Evolutionary conservation across 1,140 invertebrate genomes (phyloP), one percentile per base, ranked within the genome.

Genomic region (Sminthurides bifidus): DNA sequence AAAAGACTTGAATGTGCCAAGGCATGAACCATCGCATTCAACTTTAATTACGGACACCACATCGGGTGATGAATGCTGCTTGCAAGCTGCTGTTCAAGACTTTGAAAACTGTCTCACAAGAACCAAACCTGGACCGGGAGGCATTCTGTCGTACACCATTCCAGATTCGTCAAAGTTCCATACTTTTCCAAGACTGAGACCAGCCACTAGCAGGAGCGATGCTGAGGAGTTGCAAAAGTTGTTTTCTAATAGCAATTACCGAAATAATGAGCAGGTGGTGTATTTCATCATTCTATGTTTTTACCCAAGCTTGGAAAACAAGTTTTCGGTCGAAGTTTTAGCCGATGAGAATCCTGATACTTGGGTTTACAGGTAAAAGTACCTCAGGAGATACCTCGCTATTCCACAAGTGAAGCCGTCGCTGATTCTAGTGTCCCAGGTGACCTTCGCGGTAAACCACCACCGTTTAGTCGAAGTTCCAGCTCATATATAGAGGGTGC

Each of bases 21-120:
- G 8, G 8, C 33, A n/a, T 10, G 33, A 35, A 35, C 8, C 10
- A 35, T 35, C 10, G 10, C 41, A n/a, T 10, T 10, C 10, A 8
- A 6, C 23, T 8, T 8, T 19, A 44, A 44, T 17, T 12, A 35
- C 6, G 3, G 24, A 31, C 19, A 10, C 8, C 21, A 5, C 17
- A 6, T 43, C 6, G 6, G 41, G 41, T 10, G 29, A 33, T 17
- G 53, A 52, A n/a, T 56, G 54, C 19, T 59, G 59, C 23, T 73
- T 82, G 56, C 75, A 79, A 59, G 79, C 83, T 67, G 81, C 80
- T 15, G 78, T 83, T 44, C 73, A 74, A n/a, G 83, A 85, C 66
- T 86, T 86, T 67, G 83, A 86, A 68, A 77, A 79, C 44, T 81
- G 80, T 15, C 70, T 84, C 56, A 75, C 63, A 33, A 61, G 65